Conservation (phyloP, 1,140 invertebrate genomes). For the Tigriopus japonicus region DNA sequence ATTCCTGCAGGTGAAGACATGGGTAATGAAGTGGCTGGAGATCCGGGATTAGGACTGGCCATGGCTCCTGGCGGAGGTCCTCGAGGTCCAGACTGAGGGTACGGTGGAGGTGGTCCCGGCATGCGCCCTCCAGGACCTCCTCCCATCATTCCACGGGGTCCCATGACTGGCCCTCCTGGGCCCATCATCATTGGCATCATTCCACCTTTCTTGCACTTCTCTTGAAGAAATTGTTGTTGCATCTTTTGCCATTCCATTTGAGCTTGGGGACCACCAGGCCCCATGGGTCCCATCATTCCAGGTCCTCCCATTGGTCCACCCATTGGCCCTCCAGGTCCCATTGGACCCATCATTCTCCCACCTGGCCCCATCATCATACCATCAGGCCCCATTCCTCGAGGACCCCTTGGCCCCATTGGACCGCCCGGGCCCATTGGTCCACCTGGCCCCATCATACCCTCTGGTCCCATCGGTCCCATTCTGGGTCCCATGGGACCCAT, state of each 20-base stretch:
- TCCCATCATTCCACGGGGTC: slow-evolving; percentile 24
- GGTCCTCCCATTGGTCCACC: slow-evolving; percentile 17
- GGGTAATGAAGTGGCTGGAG: slow-evolving; percentile 18
- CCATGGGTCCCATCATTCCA: slow-evolving; percentile 17
- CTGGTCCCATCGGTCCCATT: slow-evolving; percentile 18
- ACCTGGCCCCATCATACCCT: slow-evolving; percentile 19
- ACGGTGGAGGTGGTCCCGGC: slow-evolving; percentile 69
- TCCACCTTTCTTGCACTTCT: slow-evolving; percentile 36
- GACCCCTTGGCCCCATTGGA: slow-evolving; percentile 23
- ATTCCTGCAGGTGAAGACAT: slow-evolving; percentile 15
- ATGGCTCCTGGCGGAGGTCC: slow-evolving; percentile 20
- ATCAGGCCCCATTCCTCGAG: slow-evolving; percentile 23
- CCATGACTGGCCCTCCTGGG: slow-evolving; percentile 27
- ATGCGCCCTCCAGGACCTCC: slow-evolving; percentile 23
- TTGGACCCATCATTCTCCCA: slow-evolving; percentile 17
- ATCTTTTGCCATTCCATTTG: slow-evolving; percentile 74
- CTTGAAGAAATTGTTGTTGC: slow-evolving; percentile 61
- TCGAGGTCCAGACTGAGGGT: slow-evolving; percentile 28
- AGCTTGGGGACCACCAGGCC: slow-evolving; percentile 31
- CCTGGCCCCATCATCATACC: slow-evolving; percentile 11
- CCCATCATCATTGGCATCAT: slow-evolving; percentile 27
- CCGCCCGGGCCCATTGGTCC: slow-evolving; percentile 15
- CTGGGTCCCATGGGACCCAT: slow-evolving; percentile 18
- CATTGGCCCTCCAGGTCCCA: slow-evolving; percentile 21
- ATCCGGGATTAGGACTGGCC: slow-evolving; percentile 19